Evolutionary conservation across 2,888 invertebrate species (phyloP).

Genomic region (Deroplatys truncata): DNA sequence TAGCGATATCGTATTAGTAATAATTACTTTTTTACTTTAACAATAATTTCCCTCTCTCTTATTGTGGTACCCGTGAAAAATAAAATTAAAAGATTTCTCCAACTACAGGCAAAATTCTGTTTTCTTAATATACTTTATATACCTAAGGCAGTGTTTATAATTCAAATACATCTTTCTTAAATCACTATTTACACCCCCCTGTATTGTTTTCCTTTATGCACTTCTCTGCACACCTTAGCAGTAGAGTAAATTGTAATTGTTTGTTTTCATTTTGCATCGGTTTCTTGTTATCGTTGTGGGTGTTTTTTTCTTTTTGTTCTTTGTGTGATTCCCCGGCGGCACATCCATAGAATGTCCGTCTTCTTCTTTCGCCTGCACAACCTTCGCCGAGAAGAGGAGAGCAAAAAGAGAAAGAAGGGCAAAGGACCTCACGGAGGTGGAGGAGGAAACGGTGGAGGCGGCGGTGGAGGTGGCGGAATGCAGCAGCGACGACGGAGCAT

Average conservation of each 20-base stretch:
- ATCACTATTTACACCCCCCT: neutral
- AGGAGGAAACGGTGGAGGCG: conserved; percentile 33
- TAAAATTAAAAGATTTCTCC: too few relatives aligned
- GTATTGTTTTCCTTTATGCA: neutral
- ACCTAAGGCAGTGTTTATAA: neutral
- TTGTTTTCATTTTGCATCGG: neutral
- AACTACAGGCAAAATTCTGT: too few relatives aligned
- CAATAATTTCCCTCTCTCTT: too few relatives aligned
- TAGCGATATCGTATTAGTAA: too few relatives aligned
- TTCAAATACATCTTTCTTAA: neutral
- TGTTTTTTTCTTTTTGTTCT: neutral
- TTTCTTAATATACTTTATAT: too few relatives aligned
- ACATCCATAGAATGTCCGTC: conserved; percentile 67
- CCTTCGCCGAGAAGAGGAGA: conserved; percentile 79
- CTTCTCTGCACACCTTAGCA: neutral
- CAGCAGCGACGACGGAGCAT: conserved; percentile 39
- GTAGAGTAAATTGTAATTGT: neutral
- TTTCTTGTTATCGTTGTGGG: neutral
- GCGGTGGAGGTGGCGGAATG: conserved; percentile 25
- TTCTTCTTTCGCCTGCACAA: conserved; percentile 94
- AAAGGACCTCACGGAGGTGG: conserved; percentile 18
- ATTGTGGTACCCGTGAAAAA: too few relatives aligned
- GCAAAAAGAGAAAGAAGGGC: conserved; percentile 57
- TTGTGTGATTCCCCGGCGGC: neutral
- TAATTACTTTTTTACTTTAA: too few relatives aligned